phyloP scores from a whole-genome alignment of 2,113 vertebrate species.

The Mus spicilegus region DNA sequence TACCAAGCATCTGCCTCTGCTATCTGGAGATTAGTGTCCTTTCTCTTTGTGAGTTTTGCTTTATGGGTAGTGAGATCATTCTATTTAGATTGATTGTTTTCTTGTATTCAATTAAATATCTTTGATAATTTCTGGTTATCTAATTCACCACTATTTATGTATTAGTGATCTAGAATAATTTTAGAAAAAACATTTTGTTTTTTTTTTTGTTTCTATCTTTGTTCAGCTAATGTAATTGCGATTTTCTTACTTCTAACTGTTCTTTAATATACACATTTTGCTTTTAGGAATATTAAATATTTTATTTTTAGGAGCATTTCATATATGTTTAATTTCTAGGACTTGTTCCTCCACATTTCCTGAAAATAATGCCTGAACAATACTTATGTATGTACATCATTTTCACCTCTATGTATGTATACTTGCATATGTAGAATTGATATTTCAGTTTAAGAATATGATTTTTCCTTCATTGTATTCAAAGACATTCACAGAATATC shows the following conservation, averaged over 20 bases:
- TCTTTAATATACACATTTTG: background rate
- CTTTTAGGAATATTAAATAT: background rate
- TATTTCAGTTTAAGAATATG: background rate
- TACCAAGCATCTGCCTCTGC: background rate
- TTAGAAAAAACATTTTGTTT: background rate
- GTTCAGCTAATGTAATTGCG: background rate
- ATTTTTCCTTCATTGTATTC: background rate
- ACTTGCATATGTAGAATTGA: background rate
- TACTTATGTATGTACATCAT: background rate
- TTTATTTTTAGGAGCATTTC: background rate
- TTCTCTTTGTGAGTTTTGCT: background rate
- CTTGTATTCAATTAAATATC: background rate
- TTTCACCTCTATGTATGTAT: background rate
- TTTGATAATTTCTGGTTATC: constrained; percentile 16
- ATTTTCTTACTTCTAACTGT: background rate
- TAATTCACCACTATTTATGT: background rate
- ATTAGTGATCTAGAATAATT: background rate
- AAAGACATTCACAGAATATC: background rate
- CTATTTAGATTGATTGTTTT: background rate
- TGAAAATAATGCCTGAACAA: background rate
- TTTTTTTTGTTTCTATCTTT: background rate
- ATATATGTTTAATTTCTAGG: background rate
- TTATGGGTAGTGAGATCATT: background rate
- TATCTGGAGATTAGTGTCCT: background rate
- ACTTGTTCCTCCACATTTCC: background rate